These are phyloP conservation scores for Mallotus villosus DNA, from an alignment of 2,797 vertebrate species.

Conservation along the genomic window DNA sequence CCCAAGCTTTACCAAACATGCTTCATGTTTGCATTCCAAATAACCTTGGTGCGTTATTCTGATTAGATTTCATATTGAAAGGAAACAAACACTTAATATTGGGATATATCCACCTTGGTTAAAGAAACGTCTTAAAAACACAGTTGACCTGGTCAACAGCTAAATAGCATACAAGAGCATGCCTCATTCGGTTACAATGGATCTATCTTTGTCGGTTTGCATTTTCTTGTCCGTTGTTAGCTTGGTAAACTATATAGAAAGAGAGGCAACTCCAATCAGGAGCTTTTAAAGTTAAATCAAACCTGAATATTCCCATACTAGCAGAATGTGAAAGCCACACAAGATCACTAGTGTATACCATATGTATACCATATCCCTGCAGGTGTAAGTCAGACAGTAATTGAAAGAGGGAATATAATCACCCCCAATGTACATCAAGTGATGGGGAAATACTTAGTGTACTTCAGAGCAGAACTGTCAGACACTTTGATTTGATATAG, in stretches of 20 bases:
- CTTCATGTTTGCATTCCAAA: constrained; percentile 87
- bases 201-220: constrained; percentile 50
- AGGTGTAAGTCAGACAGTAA: not conserved
- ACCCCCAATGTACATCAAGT: not conserved
- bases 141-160: not conserved
- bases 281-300: constrained; percentile 81
- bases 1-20: constrained; percentile 92
- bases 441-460: not conserved
- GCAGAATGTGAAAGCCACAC: constrained; percentile 56
- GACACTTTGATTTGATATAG: not conserved
- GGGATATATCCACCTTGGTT: constrained; percentile 56
- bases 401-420: not conserved
- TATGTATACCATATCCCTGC: not conserved
- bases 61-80: constrained; percentile 73
- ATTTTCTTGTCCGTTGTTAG: constrained; percentile 73
- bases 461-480: not conserved
- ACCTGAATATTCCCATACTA: constrained; percentile 83
- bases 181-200: constrained; percentile 31
- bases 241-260: constrained; percentile 64
- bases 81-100: constrained; percentile 24
- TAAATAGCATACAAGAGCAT: constrained; percentile 36
- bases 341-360: constrained; percentile 36
- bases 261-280: constrained; percentile 73
- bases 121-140: constrained; percentile 56
- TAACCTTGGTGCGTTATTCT: constrained; percentile 81